phyloP scores from a whole-genome alignment of 2,797 vertebrate species.

The Odontamblyopus rebecca region DNA sequence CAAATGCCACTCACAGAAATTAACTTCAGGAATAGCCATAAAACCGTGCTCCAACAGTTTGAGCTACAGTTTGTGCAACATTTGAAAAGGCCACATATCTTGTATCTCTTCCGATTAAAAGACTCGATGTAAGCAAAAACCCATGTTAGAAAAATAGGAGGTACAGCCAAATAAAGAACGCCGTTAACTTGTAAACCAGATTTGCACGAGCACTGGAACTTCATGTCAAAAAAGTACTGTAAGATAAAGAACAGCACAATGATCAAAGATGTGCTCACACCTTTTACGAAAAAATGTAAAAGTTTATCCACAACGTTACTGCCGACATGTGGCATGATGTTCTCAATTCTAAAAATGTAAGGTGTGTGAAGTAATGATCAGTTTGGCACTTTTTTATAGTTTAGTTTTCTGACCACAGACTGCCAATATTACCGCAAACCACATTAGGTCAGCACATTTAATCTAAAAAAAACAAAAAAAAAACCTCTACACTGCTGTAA shows the following conservation, averaged over 20 bases:
- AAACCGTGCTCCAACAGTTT: too few relatives aligned
- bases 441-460: too few relatives aligned
- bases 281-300: neutral
- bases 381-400: neutral
- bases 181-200: neutral
- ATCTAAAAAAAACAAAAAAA: too few relatives aligned
- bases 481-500: too few relatives aligned
- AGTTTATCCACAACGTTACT: neutral
- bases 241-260: neutral
- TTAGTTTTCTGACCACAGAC: neutral
- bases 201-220: neutral
- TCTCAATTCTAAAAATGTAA: neutral
- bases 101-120: too few relatives aligned
- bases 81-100: too few relatives aligned
- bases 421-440: too few relatives aligned
- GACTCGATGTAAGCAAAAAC: too few relatives aligned
- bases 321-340: neutral
- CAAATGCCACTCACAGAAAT: too few relatives aligned
- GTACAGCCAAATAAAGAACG: neutral
- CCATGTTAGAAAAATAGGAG: too few relatives aligned
- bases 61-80: too few relatives aligned
- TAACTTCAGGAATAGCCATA: too few relatives aligned
- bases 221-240: neutral
- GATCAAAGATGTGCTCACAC: neutral
- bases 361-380: neutral